Base-by-base conservation (phyloP, 1,140 invertebrate species). In the Phenacoccus solenopsis region DNA sequence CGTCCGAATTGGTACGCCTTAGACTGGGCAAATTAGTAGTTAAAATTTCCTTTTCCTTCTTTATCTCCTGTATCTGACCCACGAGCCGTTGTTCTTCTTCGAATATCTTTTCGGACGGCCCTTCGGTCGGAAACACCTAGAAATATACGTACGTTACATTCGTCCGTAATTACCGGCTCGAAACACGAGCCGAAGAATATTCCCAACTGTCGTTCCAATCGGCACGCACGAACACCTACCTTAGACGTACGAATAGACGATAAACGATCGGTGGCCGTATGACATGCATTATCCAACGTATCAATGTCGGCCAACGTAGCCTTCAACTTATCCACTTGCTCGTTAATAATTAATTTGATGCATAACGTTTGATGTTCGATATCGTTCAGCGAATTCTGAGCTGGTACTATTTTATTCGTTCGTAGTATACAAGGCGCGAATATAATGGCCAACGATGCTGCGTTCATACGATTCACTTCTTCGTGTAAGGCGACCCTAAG, bases 341-440 rank as follows among this genome's bases (percentile, higher is more conserved):
- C 90, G 67, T 86, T 83, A 13, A 96, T 90, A 27, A 97, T 90
- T 56, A 88, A 89, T 78, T 96, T 92, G 32, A 97, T 88, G 78
- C 91, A 93, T 74, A 88, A 86, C 49, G 90, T 92, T 77, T 91
- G 88, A 12, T 86, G 82, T 72, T 86, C 84, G 71, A 91, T 90
- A 76, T 91, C 89, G 74, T 88, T 86, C 67, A 96, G 81, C 74
- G 90, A 91, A 77, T 94, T 93, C 79, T 96, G 94, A 16, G 93
- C 93, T 28, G 91, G 91, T 68, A 94, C 83, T 59, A 86, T 79
- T 77, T 91, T 88, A 78, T 91, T 90, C 30, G 92, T 93, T 67
- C 93, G 83, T 70, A 98, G 80, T 68, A 98, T 90, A 79, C 93
- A 96, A 7, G 95, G 95, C 12, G 94, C 93, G 81, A 97, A 97